phyloP scores from a whole-genome alignment of 2,797 vertebrate species.

The Enteromius radiatus region DNA sequence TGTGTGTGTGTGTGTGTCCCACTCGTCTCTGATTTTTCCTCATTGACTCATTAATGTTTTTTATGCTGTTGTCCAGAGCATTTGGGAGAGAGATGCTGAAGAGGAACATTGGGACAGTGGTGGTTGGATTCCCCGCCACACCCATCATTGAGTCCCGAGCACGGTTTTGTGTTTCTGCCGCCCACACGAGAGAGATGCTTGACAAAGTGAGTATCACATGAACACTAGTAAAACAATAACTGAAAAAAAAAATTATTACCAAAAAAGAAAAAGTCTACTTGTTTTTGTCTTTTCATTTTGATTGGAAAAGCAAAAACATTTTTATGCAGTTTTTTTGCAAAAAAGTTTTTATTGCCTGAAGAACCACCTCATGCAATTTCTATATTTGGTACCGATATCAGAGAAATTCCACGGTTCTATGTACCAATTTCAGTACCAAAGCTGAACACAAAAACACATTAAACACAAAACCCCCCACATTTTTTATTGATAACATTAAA shows the following conservation, averaged over 20 bases:
- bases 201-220: conserved; percentile 84
- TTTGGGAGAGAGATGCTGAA: conserved; percentile 97
- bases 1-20: too few species aligned
- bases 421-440: too few species aligned
- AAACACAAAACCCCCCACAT: too few species aligned
- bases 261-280: neutral
- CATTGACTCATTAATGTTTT: conserved; percentile 17
- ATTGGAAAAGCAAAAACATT: neutral
- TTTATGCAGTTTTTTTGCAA: too few species aligned
- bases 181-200: conserved; percentile 93
- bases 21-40: neutral
- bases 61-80: conserved; percentile 75
- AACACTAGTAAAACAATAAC: neutral
- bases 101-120: conserved; percentile 93
- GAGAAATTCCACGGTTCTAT: too few species aligned
- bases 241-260: too few species aligned
- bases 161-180: conserved; percentile 93
- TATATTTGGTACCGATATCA: too few species aligned
- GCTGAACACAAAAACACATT: too few species aligned
- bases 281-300: neutral
- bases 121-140: conserved; percentile 96
- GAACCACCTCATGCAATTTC: too few species aligned
- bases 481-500: too few species aligned
- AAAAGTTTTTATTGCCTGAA: too few species aligned
- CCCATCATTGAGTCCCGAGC: conserved; percentile 97